Conservation (phyloP, 1,140 invertebrate genomes). For the Ostrea denselamellosa region DNA sequence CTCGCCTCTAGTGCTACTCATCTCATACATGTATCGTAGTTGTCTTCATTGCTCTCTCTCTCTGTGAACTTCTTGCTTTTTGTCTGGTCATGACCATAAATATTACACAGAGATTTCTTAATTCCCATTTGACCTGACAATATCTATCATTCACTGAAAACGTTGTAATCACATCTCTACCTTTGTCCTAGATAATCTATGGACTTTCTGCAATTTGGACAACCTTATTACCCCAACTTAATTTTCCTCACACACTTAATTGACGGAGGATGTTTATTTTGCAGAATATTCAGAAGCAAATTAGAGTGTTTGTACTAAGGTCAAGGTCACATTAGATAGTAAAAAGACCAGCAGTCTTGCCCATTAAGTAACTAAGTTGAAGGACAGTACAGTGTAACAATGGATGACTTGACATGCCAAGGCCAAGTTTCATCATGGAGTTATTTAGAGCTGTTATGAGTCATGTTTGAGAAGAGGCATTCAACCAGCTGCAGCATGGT, state of each 20-base stretch:
- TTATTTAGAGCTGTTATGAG: too few relatives aligned
- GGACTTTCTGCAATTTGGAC: not conserved
- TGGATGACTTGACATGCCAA: too few relatives aligned
- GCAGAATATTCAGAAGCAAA: too few relatives aligned
- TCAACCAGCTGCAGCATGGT: too few relatives aligned
- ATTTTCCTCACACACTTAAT: too few relatives aligned
- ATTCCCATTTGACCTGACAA: not conserved
- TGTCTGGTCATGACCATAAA: constrained; percentile 7
- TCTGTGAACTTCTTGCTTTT: constrained; percentile 7
- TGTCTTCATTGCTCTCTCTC: not conserved
- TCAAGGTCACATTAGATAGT: not conserved
- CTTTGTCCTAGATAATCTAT: not conserved
- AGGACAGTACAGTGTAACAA: not conserved
- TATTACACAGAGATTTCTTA: not conserved
- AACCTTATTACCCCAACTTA: not conserved
- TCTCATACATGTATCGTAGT: not conserved
- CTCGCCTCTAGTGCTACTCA: not conserved
- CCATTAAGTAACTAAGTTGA: not conserved
- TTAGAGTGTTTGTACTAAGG: too few relatives aligned
- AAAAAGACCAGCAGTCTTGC: not conserved
- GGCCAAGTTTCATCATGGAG: too few relatives aligned
- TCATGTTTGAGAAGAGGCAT: too few relatives aligned
- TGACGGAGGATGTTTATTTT: too few relatives aligned
- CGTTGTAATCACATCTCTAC: not conserved
- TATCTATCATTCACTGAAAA: not conserved